phyloP scores from a whole-genome alignment of 1,140 invertebrate genomes.

The Mizuhopecten yessoensis region DNA sequence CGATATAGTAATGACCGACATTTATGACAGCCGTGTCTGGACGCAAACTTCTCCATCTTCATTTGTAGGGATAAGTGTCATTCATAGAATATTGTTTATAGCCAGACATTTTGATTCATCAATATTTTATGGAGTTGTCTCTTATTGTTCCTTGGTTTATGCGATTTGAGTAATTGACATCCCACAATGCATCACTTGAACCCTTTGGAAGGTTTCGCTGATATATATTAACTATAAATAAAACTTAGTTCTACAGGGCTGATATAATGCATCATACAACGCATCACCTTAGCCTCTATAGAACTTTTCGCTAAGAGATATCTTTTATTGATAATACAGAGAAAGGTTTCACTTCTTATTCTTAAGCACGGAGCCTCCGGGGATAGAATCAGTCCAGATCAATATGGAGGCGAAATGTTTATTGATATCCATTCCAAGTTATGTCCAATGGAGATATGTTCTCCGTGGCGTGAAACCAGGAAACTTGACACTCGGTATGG shows the following conservation, averaged over 20 bases:
- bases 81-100: neutral
- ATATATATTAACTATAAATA: neutral
- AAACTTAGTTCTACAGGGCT: too few relatives aligned
- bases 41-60: neutral
- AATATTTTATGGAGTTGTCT: neutral
- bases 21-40: neutral
- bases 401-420: neutral
- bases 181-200: neutral
- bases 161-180: neutral
- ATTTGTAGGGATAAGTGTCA: neutral
- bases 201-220: neutral
- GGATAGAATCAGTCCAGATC: neutral
- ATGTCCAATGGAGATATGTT: neutral
- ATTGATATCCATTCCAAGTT: neutral
- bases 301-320: too few relatives aligned
- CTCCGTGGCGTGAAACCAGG: neutral
- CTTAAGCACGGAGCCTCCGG: neutral
- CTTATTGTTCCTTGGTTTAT: neutral
- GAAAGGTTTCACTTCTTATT: too few relatives aligned
- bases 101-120: neutral
- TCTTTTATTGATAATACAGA: too few relatives aligned
- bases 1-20: too few relatives aligned
- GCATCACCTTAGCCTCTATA: too few relatives aligned
- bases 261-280: too few relatives aligned
- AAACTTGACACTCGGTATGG: neutral